phyloP scores from a whole-genome alignment of 2,113 vertebrate genomes.

The Perognathus longimembris region DNA sequence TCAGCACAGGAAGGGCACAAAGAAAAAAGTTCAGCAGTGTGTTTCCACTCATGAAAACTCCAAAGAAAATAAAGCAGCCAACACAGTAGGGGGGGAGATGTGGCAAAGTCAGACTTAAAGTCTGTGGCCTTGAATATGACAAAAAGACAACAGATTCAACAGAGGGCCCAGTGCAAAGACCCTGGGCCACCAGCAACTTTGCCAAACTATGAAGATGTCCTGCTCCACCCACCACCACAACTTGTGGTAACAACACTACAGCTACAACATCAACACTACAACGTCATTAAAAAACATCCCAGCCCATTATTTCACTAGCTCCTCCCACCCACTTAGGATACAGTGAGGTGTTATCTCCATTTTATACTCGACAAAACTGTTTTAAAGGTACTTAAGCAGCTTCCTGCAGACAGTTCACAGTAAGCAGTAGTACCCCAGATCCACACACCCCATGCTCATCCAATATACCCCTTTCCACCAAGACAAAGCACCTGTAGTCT shows the following conservation, averaged over 20 bases:
- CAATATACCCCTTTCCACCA: background rate
- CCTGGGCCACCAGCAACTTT: background rate
- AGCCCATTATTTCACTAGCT: background rate
- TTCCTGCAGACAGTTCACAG: background rate
- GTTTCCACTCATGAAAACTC: background rate
- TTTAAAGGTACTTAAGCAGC: background rate
- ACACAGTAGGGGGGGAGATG: background rate
- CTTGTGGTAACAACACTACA: background rate
- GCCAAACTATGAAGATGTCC: conserved; percentile 6
- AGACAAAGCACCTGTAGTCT: background rate
- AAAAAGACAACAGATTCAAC: background rate
- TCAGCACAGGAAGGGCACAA: background rate
- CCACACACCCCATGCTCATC: background rate
- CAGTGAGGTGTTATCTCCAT: background rate
- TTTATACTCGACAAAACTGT: conserved; percentile 19
- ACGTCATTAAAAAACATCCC: conserved; percentile 44
- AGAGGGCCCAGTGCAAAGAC: background rate
- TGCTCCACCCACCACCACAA: background rate
- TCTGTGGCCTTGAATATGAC: background rate
- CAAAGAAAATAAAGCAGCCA: conserved; percentile 32
- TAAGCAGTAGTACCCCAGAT: background rate
- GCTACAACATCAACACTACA: no score
- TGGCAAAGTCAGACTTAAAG: background rate
- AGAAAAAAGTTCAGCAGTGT: background rate
- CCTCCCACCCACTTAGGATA: conserved; percentile 5